phyloP scores from a whole-genome alignment of 2,888 invertebrate genomes.

The Lasioglossum marginatum region DNA sequence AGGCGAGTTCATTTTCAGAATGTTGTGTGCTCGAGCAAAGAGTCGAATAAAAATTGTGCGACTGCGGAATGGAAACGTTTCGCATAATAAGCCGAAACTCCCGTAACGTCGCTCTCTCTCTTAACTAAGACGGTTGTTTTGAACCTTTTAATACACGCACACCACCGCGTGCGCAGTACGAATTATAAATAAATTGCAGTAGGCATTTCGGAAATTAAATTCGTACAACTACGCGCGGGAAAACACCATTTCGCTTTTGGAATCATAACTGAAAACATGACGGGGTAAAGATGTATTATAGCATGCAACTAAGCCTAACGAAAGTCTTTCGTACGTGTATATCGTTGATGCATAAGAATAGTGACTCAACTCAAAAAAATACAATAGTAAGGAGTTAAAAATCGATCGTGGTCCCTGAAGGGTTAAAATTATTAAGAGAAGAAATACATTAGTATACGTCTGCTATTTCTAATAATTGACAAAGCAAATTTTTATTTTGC shows the following conservation, averaged over 20 bases:
- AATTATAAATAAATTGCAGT: background rate
- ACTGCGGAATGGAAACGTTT: background rate
- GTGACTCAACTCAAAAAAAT: too few relatives aligned
- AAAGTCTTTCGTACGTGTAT: too few relatives aligned
- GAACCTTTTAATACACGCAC: background rate
- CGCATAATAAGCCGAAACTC: background rate
- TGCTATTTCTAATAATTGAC: background rate
- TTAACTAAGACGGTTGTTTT: background rate
- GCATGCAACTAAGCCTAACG: background rate
- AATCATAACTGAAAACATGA: background rate
- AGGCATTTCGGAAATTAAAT: background rate
- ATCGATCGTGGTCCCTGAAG: too few relatives aligned
- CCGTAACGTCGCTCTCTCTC: background rate
- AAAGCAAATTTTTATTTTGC: background rate
- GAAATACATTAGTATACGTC: too few relatives aligned
- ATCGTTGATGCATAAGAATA: too few relatives aligned
- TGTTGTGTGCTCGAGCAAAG: background rate
- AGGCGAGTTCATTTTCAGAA: background rate
- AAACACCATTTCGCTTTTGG: background rate
- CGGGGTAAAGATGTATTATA: background rate
- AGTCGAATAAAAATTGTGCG: slow-evolving; percentile 1
- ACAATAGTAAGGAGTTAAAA: too few relatives aligned
- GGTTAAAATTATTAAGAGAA: too few relatives aligned
- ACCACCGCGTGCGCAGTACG: background rate
- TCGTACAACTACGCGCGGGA: background rate